phyloP scores from a whole-genome alignment of 2,888 invertebrate species.

The Pachymerium ferrugineum region DNA sequence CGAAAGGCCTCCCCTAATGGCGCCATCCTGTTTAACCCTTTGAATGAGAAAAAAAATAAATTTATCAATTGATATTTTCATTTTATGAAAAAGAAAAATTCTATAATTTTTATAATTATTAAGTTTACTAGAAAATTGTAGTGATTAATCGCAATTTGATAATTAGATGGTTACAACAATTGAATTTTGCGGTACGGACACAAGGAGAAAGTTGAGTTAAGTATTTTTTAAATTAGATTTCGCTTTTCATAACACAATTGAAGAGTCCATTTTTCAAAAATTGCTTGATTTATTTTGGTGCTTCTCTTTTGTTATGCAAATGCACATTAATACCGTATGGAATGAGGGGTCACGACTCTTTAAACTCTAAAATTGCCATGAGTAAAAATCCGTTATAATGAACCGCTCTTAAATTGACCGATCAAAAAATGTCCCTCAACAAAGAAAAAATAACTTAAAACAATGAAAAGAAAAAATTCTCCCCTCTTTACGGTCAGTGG shows the following conservation, averaged over 20 bases:
- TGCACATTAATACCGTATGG: neutral
- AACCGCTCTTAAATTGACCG: neutral
- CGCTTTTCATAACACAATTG: slow-evolving; percentile 4
- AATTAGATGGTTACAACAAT: neutral
- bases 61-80: no score
- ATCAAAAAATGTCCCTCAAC: no score
- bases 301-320: neutral
- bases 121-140: no score
- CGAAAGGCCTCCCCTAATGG: neutral
- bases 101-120: no score
- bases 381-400: neutral
- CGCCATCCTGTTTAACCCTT: neutral
- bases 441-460: no score
- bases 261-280: slow-evolving; percentile 1
- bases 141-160: neutral
- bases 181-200: neutral
- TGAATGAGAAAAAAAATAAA: no score
- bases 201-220: neutral
- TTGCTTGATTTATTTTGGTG: neutral
- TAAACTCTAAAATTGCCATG: neutral
- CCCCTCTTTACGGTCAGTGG: no score
- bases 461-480: no score
- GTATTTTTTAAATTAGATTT: neutral
- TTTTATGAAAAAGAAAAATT: neutral
- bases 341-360: neutral